Percentiles rank a stretch among this genome's conserved stretches.
phyloP scores from a whole-genome alignment of 2,113 vertebrate species.

The Athene noctua region DNA sequence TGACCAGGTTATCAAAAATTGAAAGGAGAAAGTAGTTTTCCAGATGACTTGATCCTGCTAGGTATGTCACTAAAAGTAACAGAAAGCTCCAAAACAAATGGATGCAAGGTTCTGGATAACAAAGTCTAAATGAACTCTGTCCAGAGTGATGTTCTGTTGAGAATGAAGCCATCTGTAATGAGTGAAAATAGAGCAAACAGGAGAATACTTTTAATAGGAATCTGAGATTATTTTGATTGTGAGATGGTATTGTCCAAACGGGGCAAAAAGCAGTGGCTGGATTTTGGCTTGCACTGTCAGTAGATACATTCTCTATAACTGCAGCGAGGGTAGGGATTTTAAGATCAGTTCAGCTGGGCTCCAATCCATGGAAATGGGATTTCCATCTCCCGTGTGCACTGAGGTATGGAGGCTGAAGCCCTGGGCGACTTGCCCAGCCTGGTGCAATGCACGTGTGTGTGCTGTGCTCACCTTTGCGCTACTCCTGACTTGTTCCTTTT shows the following conservation, averaged over 20 bases:
- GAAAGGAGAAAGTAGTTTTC: slow-evolving; percentile 17
- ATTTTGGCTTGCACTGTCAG: background rate
- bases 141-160: background rate
- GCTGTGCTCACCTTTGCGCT: background rate
- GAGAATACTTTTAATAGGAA: background rate
- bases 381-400: background rate
- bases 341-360: background rate
- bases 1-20: background rate
- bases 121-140: background rate
- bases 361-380: background rate
- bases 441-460: rapidly evolving
- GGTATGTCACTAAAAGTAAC: background rate
- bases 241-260: background rate
- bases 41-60: background rate
- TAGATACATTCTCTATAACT: background rate
- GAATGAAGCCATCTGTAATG: background rate
- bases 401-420: background rate
- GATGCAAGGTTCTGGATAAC: background rate
- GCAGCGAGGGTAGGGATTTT: background rate
- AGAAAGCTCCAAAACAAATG: background rate
- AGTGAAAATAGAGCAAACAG: background rate
- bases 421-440: background rate
- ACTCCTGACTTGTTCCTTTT: background rate
- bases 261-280: background rate
- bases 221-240: background rate